phyloP scores from a whole-genome alignment of 64 coral and sea anemone species.

The Exaiptasia diaphana region DNA sequence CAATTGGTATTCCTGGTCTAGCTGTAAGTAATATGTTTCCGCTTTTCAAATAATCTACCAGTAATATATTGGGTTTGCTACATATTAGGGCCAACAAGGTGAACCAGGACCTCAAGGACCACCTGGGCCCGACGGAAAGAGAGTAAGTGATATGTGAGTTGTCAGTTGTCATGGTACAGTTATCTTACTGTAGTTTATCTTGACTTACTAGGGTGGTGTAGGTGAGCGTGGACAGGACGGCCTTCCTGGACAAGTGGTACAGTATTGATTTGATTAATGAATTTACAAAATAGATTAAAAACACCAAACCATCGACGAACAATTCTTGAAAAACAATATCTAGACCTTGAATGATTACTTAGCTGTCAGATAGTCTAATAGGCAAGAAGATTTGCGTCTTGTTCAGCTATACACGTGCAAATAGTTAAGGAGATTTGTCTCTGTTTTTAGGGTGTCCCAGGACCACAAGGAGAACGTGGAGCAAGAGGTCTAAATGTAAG shows the following conservation, averaged over 20 bases:
- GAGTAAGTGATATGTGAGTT: background rate
- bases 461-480: conserved; percentile 39
- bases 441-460: conserved; percentile 30
- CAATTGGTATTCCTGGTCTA: conserved; percentile 25
- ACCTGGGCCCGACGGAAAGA: conserved; percentile 56
- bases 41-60: background rate
- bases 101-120: conserved; percentile 32
- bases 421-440: no score
- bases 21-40: conserved; percentile 15
- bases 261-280: background rate
- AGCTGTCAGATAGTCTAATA: no score
- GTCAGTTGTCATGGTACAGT: background rate
- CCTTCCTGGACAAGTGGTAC: conserved; percentile 33
- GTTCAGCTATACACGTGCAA: no score
- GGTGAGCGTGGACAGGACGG: conserved; percentile 55
- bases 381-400: no score
- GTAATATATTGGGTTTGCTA: background rate
- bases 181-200: background rate
- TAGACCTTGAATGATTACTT: no score
- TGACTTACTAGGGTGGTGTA: background rate
- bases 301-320: no score
- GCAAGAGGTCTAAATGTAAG: conserved; percentile 1
- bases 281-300: no score
- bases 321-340: no score
- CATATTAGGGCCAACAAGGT: conserved; percentile 38